Percentiles rank a stretch among this genome's conserved stretches.
Conservation (phyloP, 2,797 vertebrate genomes). For the Pelobates cultripes region DNA sequence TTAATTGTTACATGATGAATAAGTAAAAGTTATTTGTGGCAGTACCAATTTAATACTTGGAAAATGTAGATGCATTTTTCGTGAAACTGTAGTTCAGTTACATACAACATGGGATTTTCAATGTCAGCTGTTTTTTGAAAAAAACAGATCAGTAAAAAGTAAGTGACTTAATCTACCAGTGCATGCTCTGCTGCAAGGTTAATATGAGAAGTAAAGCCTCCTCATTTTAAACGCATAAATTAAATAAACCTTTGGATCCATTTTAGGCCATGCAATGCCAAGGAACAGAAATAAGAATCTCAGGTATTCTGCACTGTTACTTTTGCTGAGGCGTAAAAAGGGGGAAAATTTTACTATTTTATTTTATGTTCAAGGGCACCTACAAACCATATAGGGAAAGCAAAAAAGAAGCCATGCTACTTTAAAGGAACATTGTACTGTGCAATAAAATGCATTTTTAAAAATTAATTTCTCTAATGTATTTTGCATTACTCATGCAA, state of each 20-base stretch:
- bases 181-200: neutral
- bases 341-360: neutral
- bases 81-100: neutral
- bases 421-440: too few species aligned
- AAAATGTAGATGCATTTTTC: too few species aligned
- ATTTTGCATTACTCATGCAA: too few species aligned
- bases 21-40: too few species aligned
- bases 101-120: neutral
- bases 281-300: constrained; percentile 4
- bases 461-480: too few species aligned
- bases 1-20: too few species aligned
- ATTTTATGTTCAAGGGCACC: too few species aligned
- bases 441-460: too few species aligned
- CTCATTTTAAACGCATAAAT: constrained; percentile 7
- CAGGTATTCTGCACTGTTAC: neutral
- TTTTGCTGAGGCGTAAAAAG: constrained; percentile 9
- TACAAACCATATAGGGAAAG: too few species aligned
- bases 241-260: constrained; percentile 16
- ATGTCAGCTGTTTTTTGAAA: neutral
- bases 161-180: neutral
- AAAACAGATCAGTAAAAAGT: neutral
- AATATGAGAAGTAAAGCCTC: neutral
- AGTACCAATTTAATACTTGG: too few species aligned
- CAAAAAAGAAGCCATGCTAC: too few species aligned
- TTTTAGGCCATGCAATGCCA: constrained; percentile 9